Conservation (phyloP, 1,140 invertebrate genomes). For the Trichoplusia ni region DNA sequence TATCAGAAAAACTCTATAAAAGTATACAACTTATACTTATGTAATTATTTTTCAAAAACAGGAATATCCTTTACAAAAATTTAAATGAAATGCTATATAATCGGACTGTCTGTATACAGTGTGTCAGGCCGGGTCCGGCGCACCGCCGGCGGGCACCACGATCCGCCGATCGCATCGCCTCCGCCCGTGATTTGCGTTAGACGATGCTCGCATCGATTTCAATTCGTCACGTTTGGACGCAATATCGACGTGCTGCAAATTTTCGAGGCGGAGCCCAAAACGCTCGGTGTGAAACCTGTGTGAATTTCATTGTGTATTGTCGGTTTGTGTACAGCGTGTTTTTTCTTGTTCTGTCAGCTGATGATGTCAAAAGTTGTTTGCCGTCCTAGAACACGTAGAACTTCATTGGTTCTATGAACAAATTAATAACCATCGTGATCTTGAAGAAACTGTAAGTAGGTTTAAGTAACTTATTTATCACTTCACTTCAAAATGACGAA, state of each 20-base stretch:
- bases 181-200: conserved; percentile 50
- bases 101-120: conserved; percentile 27
- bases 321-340: conserved; percentile 19
- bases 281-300: conserved; percentile 36
- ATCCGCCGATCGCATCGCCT: conserved; percentile 38
- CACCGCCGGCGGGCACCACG: conserved; percentile 41
- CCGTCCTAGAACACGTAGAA: no score
- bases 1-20: no score
- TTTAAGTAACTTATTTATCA: no score
- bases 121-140: neutral
- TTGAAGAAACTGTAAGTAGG: no score
- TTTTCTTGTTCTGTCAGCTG: no score
- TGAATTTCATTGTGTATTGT: conserved; percentile 33
- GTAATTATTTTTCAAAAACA: no score
- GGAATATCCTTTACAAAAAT: neutral
- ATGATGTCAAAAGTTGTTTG: no score
- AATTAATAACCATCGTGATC: no score
- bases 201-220: conserved; percentile 49
- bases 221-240: conserved; percentile 49
- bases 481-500: no score
- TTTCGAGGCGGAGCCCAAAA: conserved; percentile 43
- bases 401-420: no score
- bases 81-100: neutral
- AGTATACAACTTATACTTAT: no score
- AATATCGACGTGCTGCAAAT: conserved; percentile 41